phyloP scores from a whole-genome alignment of 2,888 invertebrate genomes.

The Euphydryas editha region DNA sequence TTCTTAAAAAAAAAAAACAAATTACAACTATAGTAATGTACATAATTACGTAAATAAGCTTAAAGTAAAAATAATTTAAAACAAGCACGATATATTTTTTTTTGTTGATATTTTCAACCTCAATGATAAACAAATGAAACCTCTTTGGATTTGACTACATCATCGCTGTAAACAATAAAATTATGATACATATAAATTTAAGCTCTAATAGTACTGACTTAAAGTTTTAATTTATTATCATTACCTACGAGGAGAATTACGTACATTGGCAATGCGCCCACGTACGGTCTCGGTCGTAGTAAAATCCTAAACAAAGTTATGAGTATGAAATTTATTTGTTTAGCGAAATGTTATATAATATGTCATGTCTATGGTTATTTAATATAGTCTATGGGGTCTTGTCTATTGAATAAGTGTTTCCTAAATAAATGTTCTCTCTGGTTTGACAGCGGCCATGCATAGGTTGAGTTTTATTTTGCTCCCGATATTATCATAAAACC shows the following conservation, averaged over 20 bases:
- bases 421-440: too few species aligned
- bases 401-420: too few species aligned
- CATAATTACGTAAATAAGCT: too few species aligned
- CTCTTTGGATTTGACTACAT: constrained; percentile 24
- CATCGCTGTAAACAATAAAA: constrained; percentile 25
- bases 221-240: constrained; percentile 3
- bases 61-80: too few species aligned
- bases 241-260: not conserved
- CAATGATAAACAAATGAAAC: constrained; percentile 16
- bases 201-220: not conserved
- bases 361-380: too few species aligned
- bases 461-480: too few species aligned
- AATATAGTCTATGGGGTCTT: too few species aligned
- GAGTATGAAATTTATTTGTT: not conserved
- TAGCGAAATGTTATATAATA: not conserved
- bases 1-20: too few species aligned
- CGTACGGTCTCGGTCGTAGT: constrained; percentile 3
- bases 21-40: too few species aligned
- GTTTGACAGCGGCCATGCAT: too few species aligned
- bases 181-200: not conserved
- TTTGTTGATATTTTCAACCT: not conserved
- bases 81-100: not conserved
- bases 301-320: constrained; percentile 18
- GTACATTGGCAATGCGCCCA: constrained; percentile 25
- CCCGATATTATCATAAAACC: too few species aligned